Conservation (phyloP, 1,140 invertebrate genomes). For the Ditylenchus dipsaci region DNA sequence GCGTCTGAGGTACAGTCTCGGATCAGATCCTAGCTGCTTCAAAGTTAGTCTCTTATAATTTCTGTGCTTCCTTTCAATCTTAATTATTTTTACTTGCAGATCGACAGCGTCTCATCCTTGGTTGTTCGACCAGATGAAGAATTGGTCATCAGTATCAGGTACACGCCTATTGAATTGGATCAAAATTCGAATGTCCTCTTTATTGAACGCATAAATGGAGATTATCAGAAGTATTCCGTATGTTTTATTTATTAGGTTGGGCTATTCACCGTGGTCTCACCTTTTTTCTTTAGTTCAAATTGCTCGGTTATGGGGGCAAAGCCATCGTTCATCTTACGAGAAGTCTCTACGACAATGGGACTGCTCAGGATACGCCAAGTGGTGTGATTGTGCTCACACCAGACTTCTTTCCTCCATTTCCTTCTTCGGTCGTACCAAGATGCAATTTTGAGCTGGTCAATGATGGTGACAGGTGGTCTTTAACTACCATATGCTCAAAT, state of each 20-base stretch:
- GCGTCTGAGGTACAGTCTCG: neutral
- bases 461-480: neutral
- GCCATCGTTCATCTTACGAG: neutral
- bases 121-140: neutral
- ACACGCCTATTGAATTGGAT: neutral
- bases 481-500: neutral
- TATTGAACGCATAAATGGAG: neutral
- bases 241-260: neutral
- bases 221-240: conserved; percentile 1
- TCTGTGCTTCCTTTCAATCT: too few species aligned
- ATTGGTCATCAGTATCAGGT: neutral
- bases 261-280: neutral
- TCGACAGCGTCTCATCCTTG: neutral
- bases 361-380: neutral
- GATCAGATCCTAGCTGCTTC: neutral
- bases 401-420: neutral
- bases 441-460: neutral
- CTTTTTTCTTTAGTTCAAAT: neutral
- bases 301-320: neutral
- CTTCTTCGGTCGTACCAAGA: neutral
- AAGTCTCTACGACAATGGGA: neutral
- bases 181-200: neutral
- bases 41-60: neutral
- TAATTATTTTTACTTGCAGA: neutral
- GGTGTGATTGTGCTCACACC: neutral